Evolutionary conservation across 2,797 vertebrate species (phyloP).

Genomic region (Smutsia temminckii): DNA sequence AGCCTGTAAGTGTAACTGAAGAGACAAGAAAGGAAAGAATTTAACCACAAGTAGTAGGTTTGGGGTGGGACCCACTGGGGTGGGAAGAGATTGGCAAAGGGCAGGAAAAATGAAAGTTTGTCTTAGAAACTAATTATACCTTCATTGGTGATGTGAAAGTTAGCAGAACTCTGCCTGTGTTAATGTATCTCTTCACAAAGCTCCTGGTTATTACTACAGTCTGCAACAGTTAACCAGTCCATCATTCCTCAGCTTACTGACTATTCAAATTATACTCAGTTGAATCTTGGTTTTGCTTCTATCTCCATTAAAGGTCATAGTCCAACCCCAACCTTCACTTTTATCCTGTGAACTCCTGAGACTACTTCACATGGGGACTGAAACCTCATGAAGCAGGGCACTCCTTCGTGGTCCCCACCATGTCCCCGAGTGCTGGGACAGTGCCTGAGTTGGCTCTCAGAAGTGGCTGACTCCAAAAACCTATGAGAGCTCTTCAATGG

Average conservation of each 20-base stretch:
- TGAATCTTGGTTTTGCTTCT: not conserved
- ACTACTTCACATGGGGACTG: not conserved
- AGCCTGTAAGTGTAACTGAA: not conserved
- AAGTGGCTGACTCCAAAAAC: not conserved
- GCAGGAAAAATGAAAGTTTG: not conserved
- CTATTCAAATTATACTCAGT: not conserved
- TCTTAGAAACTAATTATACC: not conserved
- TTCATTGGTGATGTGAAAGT: not conserved
- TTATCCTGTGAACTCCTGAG: accelerated
- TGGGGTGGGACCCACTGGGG: not conserved
- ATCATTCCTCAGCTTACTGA: not conserved
- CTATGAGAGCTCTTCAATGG: not conserved
- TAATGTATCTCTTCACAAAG: not conserved
- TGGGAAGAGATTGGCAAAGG: not conserved
- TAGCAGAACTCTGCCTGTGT: not conserved
- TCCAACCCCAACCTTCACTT: not conserved
- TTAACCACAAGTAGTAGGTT: not conserved
- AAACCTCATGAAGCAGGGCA: not conserved
- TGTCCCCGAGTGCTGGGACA: too few species aligned
- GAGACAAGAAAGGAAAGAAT: not conserved
- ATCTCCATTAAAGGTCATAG: not conserved
- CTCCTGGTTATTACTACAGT: not conserved
- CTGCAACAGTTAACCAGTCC: not conserved
- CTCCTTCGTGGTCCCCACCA: not conserved
- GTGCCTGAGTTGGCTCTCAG: not conserved